Conservation (phyloP, 2,797 vertebrate genomes). For the Perodicticus potto region DNA sequence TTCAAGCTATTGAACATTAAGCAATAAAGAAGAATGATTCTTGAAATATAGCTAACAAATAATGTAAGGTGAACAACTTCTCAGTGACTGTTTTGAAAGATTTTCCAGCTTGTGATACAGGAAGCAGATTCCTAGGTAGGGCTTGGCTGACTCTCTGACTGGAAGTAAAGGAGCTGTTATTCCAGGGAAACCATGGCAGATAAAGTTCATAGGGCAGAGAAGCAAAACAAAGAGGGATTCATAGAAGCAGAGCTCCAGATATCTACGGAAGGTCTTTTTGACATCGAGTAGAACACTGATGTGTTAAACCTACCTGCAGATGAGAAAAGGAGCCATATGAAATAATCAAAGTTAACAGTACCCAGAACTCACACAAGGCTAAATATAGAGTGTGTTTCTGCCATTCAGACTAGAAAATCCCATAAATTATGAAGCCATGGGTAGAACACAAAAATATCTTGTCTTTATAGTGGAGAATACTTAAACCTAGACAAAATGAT, state of each 20-base stretch:
- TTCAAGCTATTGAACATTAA: not conserved
- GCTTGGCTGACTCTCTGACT: not conserved
- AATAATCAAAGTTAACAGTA: not conserved
- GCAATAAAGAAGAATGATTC: not conserved
- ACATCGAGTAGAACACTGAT: not conserved
- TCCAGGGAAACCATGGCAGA: not conserved
- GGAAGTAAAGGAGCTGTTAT: not conserved
- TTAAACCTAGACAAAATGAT: not conserved
- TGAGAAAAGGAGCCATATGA: not conserved
- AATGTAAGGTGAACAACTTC: not conserved
- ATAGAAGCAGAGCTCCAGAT: not conserved
- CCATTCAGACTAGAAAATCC: not conserved
- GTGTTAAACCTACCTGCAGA: not conserved
- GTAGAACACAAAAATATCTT: not conserved
- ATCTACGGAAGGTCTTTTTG: too few species aligned
- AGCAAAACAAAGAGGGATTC: not conserved
- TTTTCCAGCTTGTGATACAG: not conserved
- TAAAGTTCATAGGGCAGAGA: not conserved
- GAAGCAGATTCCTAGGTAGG: fast-evolving
- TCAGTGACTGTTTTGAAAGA: not conserved
- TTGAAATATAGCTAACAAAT: not conserved
- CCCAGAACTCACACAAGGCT: not conserved
- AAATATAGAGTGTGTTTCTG: not conserved
- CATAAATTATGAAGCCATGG: not conserved
- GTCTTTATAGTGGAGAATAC: not conserved